Evolutionary conservation across 1,140 invertebrate genomes (phyloP).

Genomic region (Chionoecetes opilio): DNA sequence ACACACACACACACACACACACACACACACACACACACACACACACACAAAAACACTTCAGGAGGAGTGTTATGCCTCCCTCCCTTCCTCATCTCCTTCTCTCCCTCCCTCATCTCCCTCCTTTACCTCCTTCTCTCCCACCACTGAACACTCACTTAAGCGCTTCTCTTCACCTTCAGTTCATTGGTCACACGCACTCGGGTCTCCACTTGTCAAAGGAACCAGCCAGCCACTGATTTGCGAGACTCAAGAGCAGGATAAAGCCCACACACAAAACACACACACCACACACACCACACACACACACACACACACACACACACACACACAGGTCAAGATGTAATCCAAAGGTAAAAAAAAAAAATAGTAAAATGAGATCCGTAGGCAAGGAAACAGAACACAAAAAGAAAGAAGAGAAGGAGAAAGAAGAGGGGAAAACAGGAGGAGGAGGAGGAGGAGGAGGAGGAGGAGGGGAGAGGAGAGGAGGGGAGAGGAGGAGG

Average conservation of each 20-base stretch:
- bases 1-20: too few species aligned
- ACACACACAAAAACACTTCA: too few species aligned
- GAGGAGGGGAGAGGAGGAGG: neutral
- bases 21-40: too few species aligned
- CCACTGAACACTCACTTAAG: neutral
- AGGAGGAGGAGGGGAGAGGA: neutral
- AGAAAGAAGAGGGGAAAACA: neutral
- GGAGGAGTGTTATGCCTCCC: too few species aligned
- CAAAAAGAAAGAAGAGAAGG: neutral
- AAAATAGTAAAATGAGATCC: neutral
- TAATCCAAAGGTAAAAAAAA: neutral
- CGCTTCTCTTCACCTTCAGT: neutral
- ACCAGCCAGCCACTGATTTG: neutral
- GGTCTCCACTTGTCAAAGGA: neutral
- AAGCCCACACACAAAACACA: conserved; percentile 32
- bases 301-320: conserved; percentile 53
- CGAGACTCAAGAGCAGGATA: neutral
- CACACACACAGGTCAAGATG: conserved; percentile 32
- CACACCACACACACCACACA: conserved; percentile 52
- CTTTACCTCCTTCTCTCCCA: neutral
- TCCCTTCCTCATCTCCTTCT: too few species aligned
- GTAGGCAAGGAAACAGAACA: neutral
- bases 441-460: neutral
- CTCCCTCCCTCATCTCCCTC: neutral
- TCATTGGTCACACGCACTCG: neutral